Conservation (phyloP, 53 echinoderm and acorn worm genomes). For the Crossaster papposus region DNA sequence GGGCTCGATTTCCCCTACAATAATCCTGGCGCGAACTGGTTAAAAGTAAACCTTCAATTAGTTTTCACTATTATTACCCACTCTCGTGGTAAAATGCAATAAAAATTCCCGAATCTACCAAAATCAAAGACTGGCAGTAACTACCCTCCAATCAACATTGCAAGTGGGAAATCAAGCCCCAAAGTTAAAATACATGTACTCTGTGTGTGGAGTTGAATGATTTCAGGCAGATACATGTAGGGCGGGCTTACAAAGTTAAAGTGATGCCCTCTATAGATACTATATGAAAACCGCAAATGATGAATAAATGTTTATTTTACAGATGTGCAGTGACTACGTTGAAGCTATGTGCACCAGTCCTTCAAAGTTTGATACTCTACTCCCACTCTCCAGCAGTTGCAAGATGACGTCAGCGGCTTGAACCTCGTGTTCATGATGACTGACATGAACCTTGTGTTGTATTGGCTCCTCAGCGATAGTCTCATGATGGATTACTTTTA, state of each 20-base stretch:
- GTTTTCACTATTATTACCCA: neutral
- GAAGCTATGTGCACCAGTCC: slow-evolving; percentile 44
- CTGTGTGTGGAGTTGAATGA: no score
- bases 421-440: slow-evolving; percentile 56
- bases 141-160: no score
- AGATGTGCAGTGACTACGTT: neutral
- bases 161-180: no score
- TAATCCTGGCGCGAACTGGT: no score
- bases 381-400: slow-evolving; percentile 52
- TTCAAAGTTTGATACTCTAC: slow-evolving; percentile 47
- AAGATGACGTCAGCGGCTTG: slow-evolving; percentile 57
- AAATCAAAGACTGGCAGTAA: no score
- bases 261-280: neutral
- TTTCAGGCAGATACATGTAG: no score
- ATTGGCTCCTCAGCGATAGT: neutral
- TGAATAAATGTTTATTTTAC: neutral
- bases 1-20: no score
- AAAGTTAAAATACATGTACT: no score
- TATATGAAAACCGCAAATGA: neutral
- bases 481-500: slow-evolving; percentile 38
- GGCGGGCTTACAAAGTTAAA: no score
- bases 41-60: no score
- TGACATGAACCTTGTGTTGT: slow-evolving; percentile 41
- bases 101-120: neutral
- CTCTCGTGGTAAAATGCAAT: neutral